phyloP scores from a whole-genome alignment of 1,140 invertebrate species.

The Drosophila tsacasi region DNA sequence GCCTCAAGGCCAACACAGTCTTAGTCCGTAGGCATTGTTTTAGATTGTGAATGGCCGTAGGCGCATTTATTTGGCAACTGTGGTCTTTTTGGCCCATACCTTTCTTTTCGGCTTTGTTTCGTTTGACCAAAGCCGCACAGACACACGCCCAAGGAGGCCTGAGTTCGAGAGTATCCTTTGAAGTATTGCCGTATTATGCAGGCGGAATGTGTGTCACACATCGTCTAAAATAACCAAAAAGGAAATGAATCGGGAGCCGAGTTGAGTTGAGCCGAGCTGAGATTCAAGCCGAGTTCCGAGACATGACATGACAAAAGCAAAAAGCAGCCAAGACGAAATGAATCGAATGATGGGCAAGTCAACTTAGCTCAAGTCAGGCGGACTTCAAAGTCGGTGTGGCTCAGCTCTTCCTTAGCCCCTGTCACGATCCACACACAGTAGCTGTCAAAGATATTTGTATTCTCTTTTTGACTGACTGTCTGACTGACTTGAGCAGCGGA shows the following conservation, averaged over 20 bases:
- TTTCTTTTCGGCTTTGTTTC: slow-evolving; percentile 34
- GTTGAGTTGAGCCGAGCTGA: slow-evolving; percentile 45
- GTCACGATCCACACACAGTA: slow-evolving; percentile 54
- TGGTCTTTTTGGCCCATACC: slow-evolving; percentile 22
- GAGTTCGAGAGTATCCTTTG: slow-evolving; percentile 58
- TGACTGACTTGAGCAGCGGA: slow-evolving; percentile 48
- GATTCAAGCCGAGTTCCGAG: slow-evolving; percentile 60
- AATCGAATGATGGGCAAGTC: slow-evolving; percentile 57
- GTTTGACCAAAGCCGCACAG: slow-evolving; percentile 46
- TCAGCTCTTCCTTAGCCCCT: slow-evolving; percentile 30
- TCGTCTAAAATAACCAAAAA: slow-evolving; percentile 62
- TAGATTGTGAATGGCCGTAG: slow-evolving; percentile 47
- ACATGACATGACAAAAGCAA: slow-evolving; percentile 63
- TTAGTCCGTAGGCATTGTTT: slow-evolving; percentile 40
- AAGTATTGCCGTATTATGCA: slow-evolving; percentile 65
- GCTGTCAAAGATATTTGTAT: slow-evolving; percentile 84
- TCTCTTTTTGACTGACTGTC: slow-evolving; percentile 68
- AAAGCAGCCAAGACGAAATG: slow-evolving; percentile 48
- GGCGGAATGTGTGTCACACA: slow-evolving; percentile 74
- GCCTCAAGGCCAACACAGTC: slow-evolving; percentile 34
- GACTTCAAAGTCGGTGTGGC: slow-evolving; percentile 77
- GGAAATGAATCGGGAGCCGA: slow-evolving; percentile 65
- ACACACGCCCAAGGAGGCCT: slow-evolving; percentile 28
- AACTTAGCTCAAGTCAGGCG: slow-evolving; percentile 44
- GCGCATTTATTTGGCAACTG: slow-evolving; percentile 38